Conservation (phyloP, 35 echinoderm and acorn worm species). For the Holothuria glaberrima region DNA sequence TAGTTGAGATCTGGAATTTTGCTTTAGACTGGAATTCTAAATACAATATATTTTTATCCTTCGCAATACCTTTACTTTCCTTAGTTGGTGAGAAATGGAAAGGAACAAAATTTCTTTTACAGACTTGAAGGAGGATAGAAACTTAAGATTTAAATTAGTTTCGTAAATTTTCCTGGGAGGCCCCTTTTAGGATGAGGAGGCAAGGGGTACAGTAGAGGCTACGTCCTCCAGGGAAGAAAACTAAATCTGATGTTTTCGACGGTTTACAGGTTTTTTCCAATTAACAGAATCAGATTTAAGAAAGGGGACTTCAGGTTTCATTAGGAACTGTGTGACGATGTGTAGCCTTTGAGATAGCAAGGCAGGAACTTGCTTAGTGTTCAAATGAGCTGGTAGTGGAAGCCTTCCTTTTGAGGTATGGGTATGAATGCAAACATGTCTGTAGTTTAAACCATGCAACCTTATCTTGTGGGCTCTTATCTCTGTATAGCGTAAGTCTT, state of each 20-base stretch:
- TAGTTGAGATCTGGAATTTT: neutral
- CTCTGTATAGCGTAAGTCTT: too few species aligned
- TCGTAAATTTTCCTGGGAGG: constrained; percentile 55
- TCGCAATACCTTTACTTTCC: neutral
- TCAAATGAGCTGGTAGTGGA: too few species aligned
- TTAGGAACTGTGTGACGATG: neutral
- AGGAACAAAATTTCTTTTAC: constrained; percentile 47
- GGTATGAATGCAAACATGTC: too few species aligned
- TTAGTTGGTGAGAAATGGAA: constrained; percentile 6
- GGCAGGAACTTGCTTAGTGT: too few species aligned
- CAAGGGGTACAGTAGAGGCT: constrained; percentile 31
- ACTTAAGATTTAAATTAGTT: constrained; percentile 55
- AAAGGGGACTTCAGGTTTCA: constrained; percentile 40
- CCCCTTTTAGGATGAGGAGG: constrained; percentile 46
- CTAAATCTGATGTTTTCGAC: constrained; percentile 17
- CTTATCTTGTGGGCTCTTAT: too few species aligned
- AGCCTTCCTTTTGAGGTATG: too few species aligned
- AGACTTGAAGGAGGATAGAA: constrained; percentile 45
- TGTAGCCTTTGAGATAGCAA: too few species aligned
- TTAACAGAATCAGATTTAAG: constrained; percentile 57
- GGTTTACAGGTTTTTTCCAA: constrained; percentile 55
- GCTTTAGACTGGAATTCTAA: neutral
- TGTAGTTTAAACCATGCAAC: too few species aligned
- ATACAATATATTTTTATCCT: neutral
- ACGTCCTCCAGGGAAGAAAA: constrained; percentile 33